Base-by-base conservation (phyloP, 2,797 vertebrate genomes). In the Xenopus petersii region DNA sequence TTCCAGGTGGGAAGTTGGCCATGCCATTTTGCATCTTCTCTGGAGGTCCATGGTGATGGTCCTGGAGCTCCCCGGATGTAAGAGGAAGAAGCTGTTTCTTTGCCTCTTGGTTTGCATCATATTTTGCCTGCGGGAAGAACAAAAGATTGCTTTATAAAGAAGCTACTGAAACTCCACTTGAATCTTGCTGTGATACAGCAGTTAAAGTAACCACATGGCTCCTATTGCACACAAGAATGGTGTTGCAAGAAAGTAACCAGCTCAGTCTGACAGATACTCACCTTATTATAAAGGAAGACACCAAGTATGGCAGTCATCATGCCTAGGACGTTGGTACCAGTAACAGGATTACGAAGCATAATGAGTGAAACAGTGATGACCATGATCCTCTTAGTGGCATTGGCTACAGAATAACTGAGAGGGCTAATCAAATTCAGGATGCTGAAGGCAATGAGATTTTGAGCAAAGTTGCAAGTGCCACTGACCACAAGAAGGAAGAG, bases 251-350 rank as follows among this genome's bases (percentile, higher is more conserved):
- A 54, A 42, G 8, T 9, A 42, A 42, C 36, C 36, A 6, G 36
- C 5, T 15, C 4, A 21, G 55, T 9, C 10, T 58, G 4, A 16
- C 47, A 2, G 0, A 71, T 15, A 71, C 88, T 86, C 26, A 95
- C 98, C 94, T 98, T 98, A 86, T 99, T 99, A 81, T 99, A 99
- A 3, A 98, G 85, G 86, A 99, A 98, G 80, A 99, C 98, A 0
- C 98, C 98, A 0, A 98, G 83, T 61, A 99, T 98, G 67, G 98
- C 98, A 0, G 96, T 97, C 94, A 98, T 92, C 98, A 99, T 99
- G 61, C 98, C 98, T 62, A 98, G 79, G 26, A 99, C 89, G 0
- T 99, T 99, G 78, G 94, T 94, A 84, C 91, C 84, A 10, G 86
- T 93, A 71, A 99, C 97, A 0, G 98, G 98, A 82, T 99, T 99